Percentiles rank a stretch among this genome's conserved stretches.
Conservation (phyloP, 2,113 vertebrate genomes). For the Ancistrus triradiatus region DNA sequence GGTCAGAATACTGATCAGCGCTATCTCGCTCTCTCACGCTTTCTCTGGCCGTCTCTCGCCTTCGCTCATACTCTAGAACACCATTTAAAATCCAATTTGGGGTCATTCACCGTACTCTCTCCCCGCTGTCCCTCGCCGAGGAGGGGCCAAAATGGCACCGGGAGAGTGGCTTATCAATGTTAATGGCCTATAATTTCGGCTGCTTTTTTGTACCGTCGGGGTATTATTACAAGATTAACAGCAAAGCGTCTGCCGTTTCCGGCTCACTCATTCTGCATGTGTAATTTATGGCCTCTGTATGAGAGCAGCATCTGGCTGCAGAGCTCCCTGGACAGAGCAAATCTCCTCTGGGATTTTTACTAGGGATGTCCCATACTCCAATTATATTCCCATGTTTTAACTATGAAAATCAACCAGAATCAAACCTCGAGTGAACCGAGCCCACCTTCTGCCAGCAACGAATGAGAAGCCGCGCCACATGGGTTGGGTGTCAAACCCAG, state of each 20-base stretch:
- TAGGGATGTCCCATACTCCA: too few relatives aligned
- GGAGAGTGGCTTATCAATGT: conserved; percentile 39
- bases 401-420: too few relatives aligned
- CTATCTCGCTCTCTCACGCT: background rate
- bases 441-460: too few relatives aligned
- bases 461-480: too few relatives aligned
- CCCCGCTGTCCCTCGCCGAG: conserved; percentile 5
- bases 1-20: conserved; percentile 15
- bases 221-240: conserved; percentile 52
- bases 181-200: conserved; percentile 52
- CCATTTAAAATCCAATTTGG: conserved; percentile 40
- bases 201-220: conserved; percentile 33
- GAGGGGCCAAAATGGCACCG: conserved; percentile 25
- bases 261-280: conserved; percentile 21
- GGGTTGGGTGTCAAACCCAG: too few relatives aligned
- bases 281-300: conserved; percentile 43
- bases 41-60: conserved; percentile 2
- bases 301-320: conserved; percentile 16
- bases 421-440: too few relatives aligned
- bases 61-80: conserved; percentile 19
- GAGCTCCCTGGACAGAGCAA: background rate
- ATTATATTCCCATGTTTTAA: too few relatives aligned
- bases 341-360: too few relatives aligned
- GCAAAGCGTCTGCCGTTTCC: conserved; percentile 30
- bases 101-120: conserved; percentile 18